A percentile compares a stretch with the other conserved stretches of the same genome.
These are phyloP conservation scores for Sylvicapra grimmia DNA, from an alignment of 2,113 vertebrate genomes.

Conservation along the genomic window DNA sequence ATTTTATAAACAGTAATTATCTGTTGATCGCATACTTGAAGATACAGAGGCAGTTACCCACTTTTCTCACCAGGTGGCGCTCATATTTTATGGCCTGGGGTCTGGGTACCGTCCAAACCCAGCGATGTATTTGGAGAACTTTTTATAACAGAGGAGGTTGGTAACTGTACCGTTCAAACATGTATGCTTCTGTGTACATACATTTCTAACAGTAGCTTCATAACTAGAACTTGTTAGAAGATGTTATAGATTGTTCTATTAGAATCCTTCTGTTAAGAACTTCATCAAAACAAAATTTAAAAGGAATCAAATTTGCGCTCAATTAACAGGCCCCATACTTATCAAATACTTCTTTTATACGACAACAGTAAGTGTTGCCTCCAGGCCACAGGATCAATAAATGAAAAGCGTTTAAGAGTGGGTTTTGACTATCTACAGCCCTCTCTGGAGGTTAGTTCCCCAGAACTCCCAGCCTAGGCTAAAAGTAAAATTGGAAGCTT, in stretches of 20 bases:
- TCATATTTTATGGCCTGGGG: neutral
- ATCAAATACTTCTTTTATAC: neutral
- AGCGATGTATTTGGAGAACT: neutral
- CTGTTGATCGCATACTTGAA: neutral
- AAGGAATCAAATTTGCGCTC: neutral
- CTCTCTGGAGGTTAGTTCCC: neutral
- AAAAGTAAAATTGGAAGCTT: neutral
- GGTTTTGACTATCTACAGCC: neutral
- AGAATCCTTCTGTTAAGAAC: neutral
- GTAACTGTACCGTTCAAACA: neutral
- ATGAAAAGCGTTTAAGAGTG: neutral
- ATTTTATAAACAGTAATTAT: neutral
- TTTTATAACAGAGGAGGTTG: neutral
- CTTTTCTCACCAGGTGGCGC: slow-evolving; percentile 34
- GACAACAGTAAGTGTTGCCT: neutral
- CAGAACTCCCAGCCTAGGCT: neutral
- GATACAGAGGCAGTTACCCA: neutral
- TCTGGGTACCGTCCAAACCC: neutral
- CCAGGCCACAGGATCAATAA: neutral
- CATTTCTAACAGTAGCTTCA: neutral
- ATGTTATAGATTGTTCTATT: neutral
- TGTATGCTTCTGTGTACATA: neutral
- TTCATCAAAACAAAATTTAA: neutral
- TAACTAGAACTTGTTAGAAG: neutral
- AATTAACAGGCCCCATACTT: neutral